Evolutionary conservation across 2,797 vertebrate species (phyloP).

Genomic region (Melanitta fusca): DNA sequence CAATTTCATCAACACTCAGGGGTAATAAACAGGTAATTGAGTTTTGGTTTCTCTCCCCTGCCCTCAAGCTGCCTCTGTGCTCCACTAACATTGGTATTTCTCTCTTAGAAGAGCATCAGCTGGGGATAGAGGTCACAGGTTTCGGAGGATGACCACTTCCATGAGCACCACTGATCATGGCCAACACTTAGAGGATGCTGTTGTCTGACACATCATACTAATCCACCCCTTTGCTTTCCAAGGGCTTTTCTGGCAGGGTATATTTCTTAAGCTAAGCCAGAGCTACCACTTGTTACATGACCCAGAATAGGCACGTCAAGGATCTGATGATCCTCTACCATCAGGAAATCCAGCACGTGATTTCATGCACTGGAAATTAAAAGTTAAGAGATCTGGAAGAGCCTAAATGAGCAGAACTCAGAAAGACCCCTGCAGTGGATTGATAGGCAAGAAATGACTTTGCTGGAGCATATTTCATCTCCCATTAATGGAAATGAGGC

Average conservation of each 20-base stretch:
- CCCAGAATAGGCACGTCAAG: not conserved
- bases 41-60: not conserved
- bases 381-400: not conserved
- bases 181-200: not conserved
- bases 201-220: accelerated
- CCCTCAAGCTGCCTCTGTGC: not conserved
- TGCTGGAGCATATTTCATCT: conserved; percentile 9
- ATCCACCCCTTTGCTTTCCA: not conserved
- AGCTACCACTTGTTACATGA: not conserved
- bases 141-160: not conserved
- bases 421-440: not conserved
- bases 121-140: not conserved
- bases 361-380: not conserved
- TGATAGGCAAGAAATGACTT: not conserved
- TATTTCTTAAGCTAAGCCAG: not conserved
- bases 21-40: not conserved
- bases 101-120: not conserved
- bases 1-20: not conserved
- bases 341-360: not conserved
- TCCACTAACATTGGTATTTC: not conserved
- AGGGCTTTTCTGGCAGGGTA: not conserved
- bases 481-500: not conserved
- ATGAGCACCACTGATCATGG: not conserved
- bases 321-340: not conserved
- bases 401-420: not conserved